Conservation (phyloP, 2,888 invertebrate species). For the Drosophila heteroneura region DNA sequence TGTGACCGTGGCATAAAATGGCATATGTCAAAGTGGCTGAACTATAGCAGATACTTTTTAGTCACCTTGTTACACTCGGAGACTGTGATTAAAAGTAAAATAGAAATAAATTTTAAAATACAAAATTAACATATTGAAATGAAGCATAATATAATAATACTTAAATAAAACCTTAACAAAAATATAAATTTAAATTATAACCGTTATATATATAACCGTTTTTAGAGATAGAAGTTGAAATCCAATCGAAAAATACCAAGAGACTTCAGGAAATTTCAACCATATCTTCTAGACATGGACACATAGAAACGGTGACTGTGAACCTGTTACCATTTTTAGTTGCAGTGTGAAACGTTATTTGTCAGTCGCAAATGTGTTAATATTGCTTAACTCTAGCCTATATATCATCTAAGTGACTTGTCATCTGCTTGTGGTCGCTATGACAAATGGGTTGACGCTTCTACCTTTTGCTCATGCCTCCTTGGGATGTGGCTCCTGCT, state of each 20-base stretch:
- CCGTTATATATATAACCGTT: not conserved
- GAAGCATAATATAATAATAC: not conserved
- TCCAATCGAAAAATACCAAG: not conserved
- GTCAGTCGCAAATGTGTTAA: not conserved
- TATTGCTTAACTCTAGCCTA: slow-evolving; percentile 15
- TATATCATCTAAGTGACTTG: slow-evolving; percentile 23
- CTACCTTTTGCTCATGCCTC: slow-evolving; percentile 2
- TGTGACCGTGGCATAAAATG: slow-evolving; percentile 20
- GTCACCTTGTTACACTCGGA: not conserved
- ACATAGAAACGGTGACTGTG: not conserved
- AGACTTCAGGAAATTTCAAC: not conserved
- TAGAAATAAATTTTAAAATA: not conserved
- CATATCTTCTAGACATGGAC: not conserved
- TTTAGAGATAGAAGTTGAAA: not conserved
- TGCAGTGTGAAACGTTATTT: not conserved
- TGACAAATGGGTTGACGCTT: slow-evolving; percentile 49
- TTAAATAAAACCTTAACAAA: not conserved
- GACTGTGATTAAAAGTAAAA: not conserved
- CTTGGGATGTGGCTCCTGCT: slow-evolving; percentile 13
- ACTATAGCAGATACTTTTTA: not conserved
- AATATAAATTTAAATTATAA: not conserved
- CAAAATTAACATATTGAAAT: not conserved
- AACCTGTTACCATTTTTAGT: not conserved
- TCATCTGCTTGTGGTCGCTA: slow-evolving; percentile 35
- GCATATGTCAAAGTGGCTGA: slow-evolving; percentile 41